A percentile compares a stretch with the other conserved stretches of the same genome.
Conservation (phyloP, 2,797 vertebrate species). For the Antrozous pallidus region DNA sequence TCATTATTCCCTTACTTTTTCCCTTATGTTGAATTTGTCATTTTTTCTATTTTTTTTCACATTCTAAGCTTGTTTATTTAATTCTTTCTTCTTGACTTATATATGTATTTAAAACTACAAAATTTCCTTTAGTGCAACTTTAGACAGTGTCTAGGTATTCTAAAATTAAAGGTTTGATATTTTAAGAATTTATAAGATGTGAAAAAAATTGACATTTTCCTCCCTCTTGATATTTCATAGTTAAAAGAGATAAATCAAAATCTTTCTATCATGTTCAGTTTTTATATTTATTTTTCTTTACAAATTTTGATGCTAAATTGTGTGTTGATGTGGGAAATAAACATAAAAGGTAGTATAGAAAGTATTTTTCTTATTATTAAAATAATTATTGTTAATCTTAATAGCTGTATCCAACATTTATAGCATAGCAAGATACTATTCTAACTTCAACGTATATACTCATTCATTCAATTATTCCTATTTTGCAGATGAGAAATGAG, state of each 20-base stretch:
- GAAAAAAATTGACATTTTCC: neutral
- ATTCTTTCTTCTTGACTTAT: neutral
- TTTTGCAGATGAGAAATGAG: neutral
- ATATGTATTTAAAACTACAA: neutral
- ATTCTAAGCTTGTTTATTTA: neutral
- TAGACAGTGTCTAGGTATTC: neutral
- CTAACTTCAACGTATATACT: neutral
- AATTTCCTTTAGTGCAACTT: neutral
- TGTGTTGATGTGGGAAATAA: neutral
- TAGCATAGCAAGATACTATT: neutral
- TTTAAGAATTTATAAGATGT: neutral
- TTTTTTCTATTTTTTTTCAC: neutral
- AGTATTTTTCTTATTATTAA: neutral
- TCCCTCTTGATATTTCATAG: neutral
- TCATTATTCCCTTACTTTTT: neutral
- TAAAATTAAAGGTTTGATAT: neutral
- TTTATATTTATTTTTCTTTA: neutral
- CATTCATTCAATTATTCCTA: neutral
- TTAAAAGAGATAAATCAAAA: conserved; percentile 11
- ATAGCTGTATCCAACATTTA: neutral
- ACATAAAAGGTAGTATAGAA: neutral
- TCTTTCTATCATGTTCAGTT: neutral
- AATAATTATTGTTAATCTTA: neutral
- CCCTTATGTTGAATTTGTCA: neutral
- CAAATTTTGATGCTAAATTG: neutral